Evolutionary conservation across 2,888 invertebrate species (phyloP).

Genomic region (Nemotelus pantherinus): DNA sequence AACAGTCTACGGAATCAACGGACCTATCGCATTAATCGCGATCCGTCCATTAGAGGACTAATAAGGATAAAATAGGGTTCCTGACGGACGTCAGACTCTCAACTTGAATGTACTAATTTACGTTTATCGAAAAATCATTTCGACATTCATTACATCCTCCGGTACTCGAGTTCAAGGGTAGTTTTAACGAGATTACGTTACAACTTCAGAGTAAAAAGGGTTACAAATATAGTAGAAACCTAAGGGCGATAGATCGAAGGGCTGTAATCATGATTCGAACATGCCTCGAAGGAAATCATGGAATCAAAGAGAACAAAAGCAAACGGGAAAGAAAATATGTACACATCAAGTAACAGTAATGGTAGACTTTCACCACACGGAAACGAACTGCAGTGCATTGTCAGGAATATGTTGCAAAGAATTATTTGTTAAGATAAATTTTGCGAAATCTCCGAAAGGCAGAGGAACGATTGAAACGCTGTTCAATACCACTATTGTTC

Average conservation of each 20-base stretch:
- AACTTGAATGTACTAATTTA: conserved; percentile 2
- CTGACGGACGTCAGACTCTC: background rate
- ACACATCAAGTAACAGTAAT: background rate
- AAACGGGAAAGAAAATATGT: background rate
- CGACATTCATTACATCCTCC: conserved; percentile 1
- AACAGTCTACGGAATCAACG: background rate
- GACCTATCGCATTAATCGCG: background rate
- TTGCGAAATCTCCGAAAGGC: no score
- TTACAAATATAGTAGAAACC: background rate
- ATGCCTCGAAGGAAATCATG: conserved; percentile 9
- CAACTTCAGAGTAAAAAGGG: background rate
- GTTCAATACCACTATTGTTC: no score
- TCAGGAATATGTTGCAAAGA: background rate
- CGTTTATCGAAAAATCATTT: background rate
- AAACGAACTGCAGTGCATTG: background rate
- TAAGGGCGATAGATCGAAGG: background rate
- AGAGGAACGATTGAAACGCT: no score
- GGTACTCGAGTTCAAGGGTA: background rate
- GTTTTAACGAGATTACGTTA: conserved; percentile 3
- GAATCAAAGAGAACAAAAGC: conserved; percentile 4
- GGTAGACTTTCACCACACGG: background rate
- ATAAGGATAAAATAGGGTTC: conserved; percentile 7
- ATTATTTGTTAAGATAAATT: background rate
- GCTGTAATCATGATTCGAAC: conserved; percentile 1
- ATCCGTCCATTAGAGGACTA: background rate